Evolutionary conservation across 2,888 invertebrate species (phyloP), one percentile per base, ranked within the genome.

Genomic region (Callyntrura sp.): DNA sequence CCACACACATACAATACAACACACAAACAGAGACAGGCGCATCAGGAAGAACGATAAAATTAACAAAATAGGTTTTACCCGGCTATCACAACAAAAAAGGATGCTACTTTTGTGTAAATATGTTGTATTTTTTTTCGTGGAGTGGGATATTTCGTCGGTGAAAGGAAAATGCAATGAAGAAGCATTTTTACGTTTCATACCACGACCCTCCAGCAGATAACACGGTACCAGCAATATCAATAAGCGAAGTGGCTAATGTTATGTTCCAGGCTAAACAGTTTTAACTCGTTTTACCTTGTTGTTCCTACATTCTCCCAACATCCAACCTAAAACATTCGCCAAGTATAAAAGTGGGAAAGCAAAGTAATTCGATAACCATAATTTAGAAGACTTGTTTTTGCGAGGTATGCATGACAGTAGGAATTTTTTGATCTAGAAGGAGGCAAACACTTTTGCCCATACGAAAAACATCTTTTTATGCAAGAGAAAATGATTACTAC

Each of bases 361-460:
- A 60, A 43, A 35, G 81, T 85, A 73, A 85, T 73, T 85, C 85
- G 85, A 85, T 73, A 85, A 73, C 85, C 57, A 85, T 85, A 85
- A 68, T 85, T 85, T 60, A 85, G 73, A 45, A 17, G 23, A 60
- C 70, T 45, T n/a, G 73, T 48, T 68, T 23, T 48, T 11, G 9
- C 48, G 20, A 11, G 20, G 48, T 73, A n/a, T n/a, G n/a, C n/a
- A 48, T 73, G 73, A 68, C 20, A 81, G 12, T 17, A 81, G 25
- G 17, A 23, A 81, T 60, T 43, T 57, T 70, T 84, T 55, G 17
- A 48, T 73, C 45, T 73, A 48, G 23, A 73, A 48, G 73, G 48
- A 73, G 6, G 73, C 11, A 48, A 20, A 17, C 73, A 48, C n/a
- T n/a, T 73, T 45, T 73, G 20, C 73, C n/a, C 20, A 73, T 48